Base-by-base conservation (phyloP, 1,140 invertebrate species). In the Pseudomyrmex gracilis region DNA sequence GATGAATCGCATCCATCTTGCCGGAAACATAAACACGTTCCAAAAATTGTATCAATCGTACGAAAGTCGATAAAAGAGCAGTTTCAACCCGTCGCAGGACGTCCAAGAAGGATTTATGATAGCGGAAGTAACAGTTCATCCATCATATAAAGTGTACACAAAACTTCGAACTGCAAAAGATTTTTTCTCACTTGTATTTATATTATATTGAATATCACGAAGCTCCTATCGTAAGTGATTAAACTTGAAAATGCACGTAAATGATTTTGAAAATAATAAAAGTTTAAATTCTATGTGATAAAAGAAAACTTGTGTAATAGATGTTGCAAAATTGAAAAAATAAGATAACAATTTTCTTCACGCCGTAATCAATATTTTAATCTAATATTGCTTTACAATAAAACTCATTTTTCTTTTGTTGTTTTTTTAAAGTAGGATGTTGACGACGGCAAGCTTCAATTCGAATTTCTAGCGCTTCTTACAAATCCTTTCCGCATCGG, bases 1-100 rank as follows among this genome's bases (percentile, higher is more conserved):
- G 76, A 80, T 71, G 66, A 80, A 55, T 71, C 66, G 66, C 53
- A 70, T 80, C 66, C 43, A 80, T 80, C 66, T 80, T 58, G 22
- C 20, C 66, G 43, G 66, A 80, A 80, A 71, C 71, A 80, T 80
- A 80, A 80, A 58, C 66, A 71, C 43, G 43, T 80, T 55, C 71
- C 66, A 80, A 80, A 80, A 80, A 22, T 80, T 70, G 12, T 55
- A 58, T 53, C 67, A 34, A 70, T 70, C 24, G 47, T 58, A 58
- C 76, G 53, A 5, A 34, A 47, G n/a, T 60, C 20, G 53, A 61
- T 60, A n/a, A n/a, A 9, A 22, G 20, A 58, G 64, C 55, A 17
- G 53, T 71, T 80, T 80, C 47, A 70, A 47, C 34, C 5, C 58
- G 34, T 78, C 7, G 12, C 20, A 58, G 34, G 5, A 5, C 5